Evolutionary conservation across 1,140 invertebrate species (phyloP).

Genomic region (Linepithema humile): DNA sequence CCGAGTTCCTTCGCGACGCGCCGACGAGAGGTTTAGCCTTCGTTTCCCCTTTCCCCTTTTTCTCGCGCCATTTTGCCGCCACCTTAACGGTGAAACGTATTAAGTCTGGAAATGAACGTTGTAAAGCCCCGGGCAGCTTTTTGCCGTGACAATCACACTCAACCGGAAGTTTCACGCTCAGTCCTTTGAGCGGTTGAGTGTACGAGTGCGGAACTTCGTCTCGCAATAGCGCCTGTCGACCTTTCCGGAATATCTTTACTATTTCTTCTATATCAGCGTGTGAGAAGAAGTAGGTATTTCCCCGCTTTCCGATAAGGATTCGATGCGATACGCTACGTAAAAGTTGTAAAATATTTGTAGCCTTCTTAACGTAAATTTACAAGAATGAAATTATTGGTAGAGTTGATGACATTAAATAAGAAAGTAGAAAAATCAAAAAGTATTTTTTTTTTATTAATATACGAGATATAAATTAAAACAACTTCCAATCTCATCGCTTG

Average conservation of each 20-base stretch:
- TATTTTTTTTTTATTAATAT: not conserved
- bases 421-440: no score
- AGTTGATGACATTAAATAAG: no score
- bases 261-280: constrained; percentile 14
- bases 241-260: constrained; percentile 12
- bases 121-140: constrained; percentile 45
- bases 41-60: not conserved
- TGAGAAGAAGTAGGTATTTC: not conserved
- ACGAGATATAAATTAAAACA: not conserved
- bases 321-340: not conserved
- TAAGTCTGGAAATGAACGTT: constrained; percentile 48
- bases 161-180: constrained; percentile 32
- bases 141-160: constrained; percentile 40
- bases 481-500: not conserved
- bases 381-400: no score
- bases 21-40: not conserved
- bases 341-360: not conserved
- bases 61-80: constrained; percentile 29
- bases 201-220: constrained; percentile 35
- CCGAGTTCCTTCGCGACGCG: not conserved
- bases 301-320: not conserved
- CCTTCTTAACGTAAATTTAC: not conserved
- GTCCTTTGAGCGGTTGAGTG: constrained; percentile 18
- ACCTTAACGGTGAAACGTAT: constrained; percentile 40
- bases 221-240: constrained; percentile 32